Conservation (phyloP, 2,797 vertebrate genomes). For the Urosaurus nigricauda region DNA sequence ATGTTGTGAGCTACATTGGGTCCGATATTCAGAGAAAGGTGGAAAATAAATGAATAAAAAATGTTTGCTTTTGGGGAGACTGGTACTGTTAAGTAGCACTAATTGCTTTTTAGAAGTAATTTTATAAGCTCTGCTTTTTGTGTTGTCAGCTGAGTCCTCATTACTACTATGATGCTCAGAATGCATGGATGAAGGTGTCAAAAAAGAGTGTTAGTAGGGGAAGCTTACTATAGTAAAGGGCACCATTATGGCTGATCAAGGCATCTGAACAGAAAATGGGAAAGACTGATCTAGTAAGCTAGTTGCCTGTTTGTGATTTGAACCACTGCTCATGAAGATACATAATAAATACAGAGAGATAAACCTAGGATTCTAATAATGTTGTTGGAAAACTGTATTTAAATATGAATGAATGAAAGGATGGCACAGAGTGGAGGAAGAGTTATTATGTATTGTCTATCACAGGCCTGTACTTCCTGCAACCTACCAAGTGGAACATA, state of each 20-base stretch:
- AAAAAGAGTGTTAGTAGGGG: neutral
- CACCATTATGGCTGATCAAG: neutral
- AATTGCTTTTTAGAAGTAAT: neutral
- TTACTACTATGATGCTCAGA: neutral
- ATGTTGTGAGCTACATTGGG: no score
- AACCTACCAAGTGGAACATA: slow-evolving; percentile 8
- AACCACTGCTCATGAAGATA: neutral
- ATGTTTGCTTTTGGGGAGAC: no score
- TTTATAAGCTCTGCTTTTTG: no score
- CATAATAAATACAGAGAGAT: neutral
- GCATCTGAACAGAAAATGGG: neutral
- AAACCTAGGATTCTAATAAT: neutral
- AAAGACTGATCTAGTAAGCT: neutral
- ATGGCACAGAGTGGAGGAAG: no score
- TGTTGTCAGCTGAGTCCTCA: neutral
- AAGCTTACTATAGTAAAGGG: neutral
- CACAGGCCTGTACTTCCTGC: neutral
- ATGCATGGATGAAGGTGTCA: neutral
- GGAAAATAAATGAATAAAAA: no score
- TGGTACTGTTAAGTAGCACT: neutral
- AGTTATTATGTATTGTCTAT: neutral
- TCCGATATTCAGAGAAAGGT: no score
- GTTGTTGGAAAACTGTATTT: neutral
- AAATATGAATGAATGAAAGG: neutral
- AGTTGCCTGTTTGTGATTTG: neutral